A percentile compares a stretch with the other conserved stretches of the same genome.
These are phyloP conservation scores for Aleiodes sp. DNA, from an alignment of 1,140 invertebrate species.

Conservation along the genomic window DNA sequence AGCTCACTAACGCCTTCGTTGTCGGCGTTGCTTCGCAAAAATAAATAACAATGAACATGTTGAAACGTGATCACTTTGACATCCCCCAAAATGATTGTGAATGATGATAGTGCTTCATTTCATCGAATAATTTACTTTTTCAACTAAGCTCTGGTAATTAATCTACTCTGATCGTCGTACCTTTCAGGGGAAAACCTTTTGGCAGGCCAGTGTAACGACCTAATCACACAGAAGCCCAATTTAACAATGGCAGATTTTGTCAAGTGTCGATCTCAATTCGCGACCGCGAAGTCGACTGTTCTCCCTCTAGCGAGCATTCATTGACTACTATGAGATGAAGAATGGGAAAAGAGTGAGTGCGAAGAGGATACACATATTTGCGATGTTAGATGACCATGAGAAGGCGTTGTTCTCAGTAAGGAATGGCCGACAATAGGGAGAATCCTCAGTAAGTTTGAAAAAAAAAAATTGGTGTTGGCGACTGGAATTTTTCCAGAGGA, in stretches of 20 bases:
- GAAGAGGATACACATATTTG: no score
- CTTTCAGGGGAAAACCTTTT: slow-evolving; percentile 60
- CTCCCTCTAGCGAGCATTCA: no score
- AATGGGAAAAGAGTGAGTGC: no score
- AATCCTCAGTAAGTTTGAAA: no score
- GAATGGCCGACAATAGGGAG: no score
- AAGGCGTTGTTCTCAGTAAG: no score
- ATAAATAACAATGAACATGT: slow-evolving; percentile 1
- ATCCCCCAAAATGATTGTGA: not conserved
- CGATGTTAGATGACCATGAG: no score
- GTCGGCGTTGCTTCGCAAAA: slow-evolving; percentile 6
- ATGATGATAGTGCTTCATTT: not conserved
- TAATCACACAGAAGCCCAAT: slow-evolving; percentile 51
- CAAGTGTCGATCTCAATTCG: not conserved
- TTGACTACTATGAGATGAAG: no score
- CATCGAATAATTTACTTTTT: not conserved
- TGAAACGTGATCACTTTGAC: no score
- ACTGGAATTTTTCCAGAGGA: no score
- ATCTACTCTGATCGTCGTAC: slow-evolving; percentile 52
- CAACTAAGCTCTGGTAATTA: slow-evolving; percentile 10
- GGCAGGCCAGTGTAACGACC: slow-evolving; percentile 59
- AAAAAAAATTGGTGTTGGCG: no score
- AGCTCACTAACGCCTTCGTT: slow-evolving; percentile 32
- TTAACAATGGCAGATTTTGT: slow-evolving; percentile 16
- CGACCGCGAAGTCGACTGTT: no score